Percentiles rank a stretch among this genome's conserved stretches.
phyloP scores from a whole-genome alignment of 1,140 invertebrate genomes.

The Hestina assimilis region DNA sequence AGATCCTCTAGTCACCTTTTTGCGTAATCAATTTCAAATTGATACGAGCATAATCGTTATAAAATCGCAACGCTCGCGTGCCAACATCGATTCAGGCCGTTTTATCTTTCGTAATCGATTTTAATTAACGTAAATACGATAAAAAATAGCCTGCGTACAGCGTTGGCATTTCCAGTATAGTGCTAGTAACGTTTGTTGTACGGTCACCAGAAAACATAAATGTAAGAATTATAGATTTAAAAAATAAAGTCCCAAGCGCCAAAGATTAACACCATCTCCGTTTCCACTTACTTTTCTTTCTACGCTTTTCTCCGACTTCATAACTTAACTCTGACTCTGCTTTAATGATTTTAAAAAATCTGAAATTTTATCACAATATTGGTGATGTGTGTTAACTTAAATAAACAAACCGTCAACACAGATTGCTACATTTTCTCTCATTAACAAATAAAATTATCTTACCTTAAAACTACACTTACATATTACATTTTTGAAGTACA shows the following conservation, averaged over 20 bases:
- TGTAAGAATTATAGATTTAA: too few species aligned
- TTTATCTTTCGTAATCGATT: conserved; percentile 43
- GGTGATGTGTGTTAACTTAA: background rate
- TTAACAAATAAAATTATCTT: too few species aligned
- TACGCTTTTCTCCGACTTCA: too few species aligned
- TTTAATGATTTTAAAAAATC: too few species aligned
- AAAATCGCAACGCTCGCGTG: conserved; percentile 17
- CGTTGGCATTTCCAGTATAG: conserved; percentile 33
- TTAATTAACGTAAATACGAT: conserved; percentile 48
- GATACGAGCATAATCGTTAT: conserved; percentile 7
- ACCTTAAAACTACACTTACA: too few species aligned
- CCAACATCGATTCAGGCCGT: conserved; percentile 27
- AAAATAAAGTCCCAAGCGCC: too few species aligned
- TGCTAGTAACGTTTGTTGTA: conserved; percentile 27
- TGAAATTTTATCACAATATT: too few species aligned
- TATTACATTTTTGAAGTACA: too few species aligned
- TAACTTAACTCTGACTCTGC: too few species aligned
- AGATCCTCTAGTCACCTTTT: background rate
- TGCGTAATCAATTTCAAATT: background rate
- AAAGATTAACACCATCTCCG: too few species aligned
- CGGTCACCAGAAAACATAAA: conserved; percentile 21
- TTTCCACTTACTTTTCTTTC: too few species aligned
- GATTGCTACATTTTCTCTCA: too few species aligned
- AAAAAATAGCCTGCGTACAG: conserved; percentile 39
- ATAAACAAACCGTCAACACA: background rate